Evolutionary conservation across 1,140 invertebrate genomes (phyloP).

Genomic region (Caerostris darwini): DNA sequence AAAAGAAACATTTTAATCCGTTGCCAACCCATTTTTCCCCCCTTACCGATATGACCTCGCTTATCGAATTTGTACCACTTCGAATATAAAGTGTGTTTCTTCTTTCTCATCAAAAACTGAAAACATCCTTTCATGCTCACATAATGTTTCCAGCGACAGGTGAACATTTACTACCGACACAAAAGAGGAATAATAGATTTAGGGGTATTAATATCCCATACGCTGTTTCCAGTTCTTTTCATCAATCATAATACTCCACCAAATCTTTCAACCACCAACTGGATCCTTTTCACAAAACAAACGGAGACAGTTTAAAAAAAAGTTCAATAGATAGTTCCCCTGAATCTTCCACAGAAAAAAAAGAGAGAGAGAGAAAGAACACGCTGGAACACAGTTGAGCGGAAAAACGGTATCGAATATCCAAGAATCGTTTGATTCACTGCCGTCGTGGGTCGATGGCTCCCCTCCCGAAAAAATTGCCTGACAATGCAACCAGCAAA

Average conservation of each 20-base stretch:
- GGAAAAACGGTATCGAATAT: conserved; percentile 33
- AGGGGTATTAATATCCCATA: conserved; percentile 31
- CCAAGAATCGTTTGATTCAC: conserved; percentile 34
- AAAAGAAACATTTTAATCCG: too few species aligned
- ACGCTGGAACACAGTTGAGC: background rate
- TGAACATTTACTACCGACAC: background rate
- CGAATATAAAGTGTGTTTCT: too few species aligned
- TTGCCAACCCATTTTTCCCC: too few species aligned
- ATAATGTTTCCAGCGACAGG: background rate
- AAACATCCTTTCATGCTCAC: background rate
- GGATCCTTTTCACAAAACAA: conserved; percentile 59
- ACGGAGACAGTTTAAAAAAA: conserved; percentile 61
- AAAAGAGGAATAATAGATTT: background rate
- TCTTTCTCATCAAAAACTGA: background rate
- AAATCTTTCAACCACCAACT: background rate
- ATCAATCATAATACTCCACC: background rate
- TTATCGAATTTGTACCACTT: too few species aligned
- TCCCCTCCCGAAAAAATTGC: conserved; percentile 15
- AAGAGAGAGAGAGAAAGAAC: background rate
- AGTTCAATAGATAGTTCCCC: background rate
- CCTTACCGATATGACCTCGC: too few species aligned
- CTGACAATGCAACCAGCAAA: conserved; percentile 14
- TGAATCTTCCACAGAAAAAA: background rate
- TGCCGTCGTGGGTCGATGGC: conserved; percentile 31
- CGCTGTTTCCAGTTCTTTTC: conserved; percentile 18